phyloP scores from a whole-genome alignment of 2,888 invertebrate genomes.

The Drosophila melanocephala region DNA sequence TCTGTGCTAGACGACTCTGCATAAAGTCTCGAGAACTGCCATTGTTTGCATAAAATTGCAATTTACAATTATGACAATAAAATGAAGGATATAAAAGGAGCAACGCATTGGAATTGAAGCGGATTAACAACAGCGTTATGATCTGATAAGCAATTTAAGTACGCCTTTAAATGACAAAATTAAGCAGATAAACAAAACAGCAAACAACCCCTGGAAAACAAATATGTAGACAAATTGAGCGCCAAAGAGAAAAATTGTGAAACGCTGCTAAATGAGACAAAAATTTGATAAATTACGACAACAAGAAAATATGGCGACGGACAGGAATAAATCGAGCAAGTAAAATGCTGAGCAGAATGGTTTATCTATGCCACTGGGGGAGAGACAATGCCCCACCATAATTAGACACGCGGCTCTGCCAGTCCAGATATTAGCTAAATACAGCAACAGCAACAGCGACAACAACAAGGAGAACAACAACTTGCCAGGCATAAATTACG shows the following conservation, averaged over 20 bases:
- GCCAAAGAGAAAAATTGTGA: constrained; percentile 49
- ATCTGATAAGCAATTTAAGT: constrained; percentile 53
- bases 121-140: constrained; percentile 38
- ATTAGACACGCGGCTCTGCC: constrained; percentile 67
- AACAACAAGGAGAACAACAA: background rate
- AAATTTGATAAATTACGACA: constrained; percentile 72
- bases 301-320: constrained; percentile 3
- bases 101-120: constrained; percentile 49
- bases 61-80: constrained; percentile 83
- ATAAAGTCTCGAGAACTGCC: constrained; percentile 38
- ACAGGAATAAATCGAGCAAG: constrained; percentile 33
- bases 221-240: constrained; percentile 42
- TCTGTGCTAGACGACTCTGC: constrained; percentile 1
- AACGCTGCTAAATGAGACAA: constrained; percentile 67
- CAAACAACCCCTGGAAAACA: constrained; percentile 23
- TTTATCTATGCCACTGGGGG: constrained; percentile 49
- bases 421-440: constrained; percentile 50
- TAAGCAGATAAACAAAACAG: constrained; percentile 35
- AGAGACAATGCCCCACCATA: constrained; percentile 52
- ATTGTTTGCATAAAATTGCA: constrained; percentile 84
- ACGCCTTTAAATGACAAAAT: constrained; percentile 51
- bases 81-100: constrained; percentile 29
- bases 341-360: constrained; percentile 30
- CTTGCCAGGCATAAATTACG: constrained; percentile 52
- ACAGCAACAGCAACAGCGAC: constrained; percentile 3